Percentiles rank a stretch among this genome's conserved stretches.
These are phyloP conservation scores for Drosophila pullipes DNA, from an alignment of 2,888 invertebrate genomes.

Conservation along the genomic window DNA sequence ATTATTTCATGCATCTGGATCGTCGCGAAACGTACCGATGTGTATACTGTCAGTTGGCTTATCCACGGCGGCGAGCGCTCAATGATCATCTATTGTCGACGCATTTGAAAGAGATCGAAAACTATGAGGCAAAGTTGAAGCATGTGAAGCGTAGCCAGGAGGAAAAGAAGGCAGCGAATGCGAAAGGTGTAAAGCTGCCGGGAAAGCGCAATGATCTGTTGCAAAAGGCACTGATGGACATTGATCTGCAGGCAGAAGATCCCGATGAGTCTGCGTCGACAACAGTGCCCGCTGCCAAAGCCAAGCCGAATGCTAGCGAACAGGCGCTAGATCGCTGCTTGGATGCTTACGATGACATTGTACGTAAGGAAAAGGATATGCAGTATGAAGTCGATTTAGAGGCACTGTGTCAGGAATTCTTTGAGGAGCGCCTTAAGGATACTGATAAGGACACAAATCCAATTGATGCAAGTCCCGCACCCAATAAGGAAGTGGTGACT, in stretches of 20 bases:
- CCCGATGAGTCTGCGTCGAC: constrained; percentile 8
- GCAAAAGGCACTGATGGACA: constrained; percentile 74
- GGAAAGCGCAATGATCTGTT: constrained; percentile 67
- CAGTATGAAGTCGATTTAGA: constrained; percentile 48
- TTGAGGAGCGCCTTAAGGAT: constrained; percentile 49
- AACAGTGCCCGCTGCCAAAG: not conserved
- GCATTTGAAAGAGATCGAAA: constrained; percentile 62
- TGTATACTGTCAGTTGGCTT: constrained; percentile 72
- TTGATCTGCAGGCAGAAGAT: constrained; percentile 69
- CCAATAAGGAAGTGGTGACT: constrained; percentile 59
- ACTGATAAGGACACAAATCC: not conserved
- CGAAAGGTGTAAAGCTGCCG: not conserved
- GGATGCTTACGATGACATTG: constrained; percentile 74
- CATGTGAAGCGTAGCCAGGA: constrained; percentile 46
- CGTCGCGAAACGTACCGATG: constrained; percentile 78
- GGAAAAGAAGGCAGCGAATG: constrained; percentile 8
- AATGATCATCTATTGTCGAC: constrained; percentile 65
- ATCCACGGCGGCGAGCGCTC: constrained; percentile 71
- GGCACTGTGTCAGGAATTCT: constrained; percentile 68
- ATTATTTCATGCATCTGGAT: constrained; percentile 79
- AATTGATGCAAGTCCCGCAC: not conserved
- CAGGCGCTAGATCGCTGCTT: constrained; percentile 76
- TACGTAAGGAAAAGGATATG: constrained; percentile 57
- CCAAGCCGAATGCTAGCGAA: constrained; percentile 59
- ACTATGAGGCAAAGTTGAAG: constrained; percentile 58